phyloP scores from a whole-genome alignment of 2,888 invertebrate species.

The Erynnis tages region DNA sequence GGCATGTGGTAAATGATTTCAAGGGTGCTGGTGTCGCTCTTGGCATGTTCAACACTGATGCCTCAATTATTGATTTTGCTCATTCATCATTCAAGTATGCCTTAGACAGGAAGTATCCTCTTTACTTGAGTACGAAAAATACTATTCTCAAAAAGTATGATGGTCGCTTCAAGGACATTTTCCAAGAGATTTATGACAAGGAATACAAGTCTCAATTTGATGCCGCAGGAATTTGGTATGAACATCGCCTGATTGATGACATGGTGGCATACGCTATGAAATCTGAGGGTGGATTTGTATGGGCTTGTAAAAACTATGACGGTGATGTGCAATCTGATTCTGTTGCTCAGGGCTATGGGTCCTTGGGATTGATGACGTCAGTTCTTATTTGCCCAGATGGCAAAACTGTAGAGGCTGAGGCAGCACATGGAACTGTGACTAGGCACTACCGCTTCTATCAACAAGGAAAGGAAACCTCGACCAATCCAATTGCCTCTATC shows the following conservation, averaged over 20 bases:
- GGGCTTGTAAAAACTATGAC: conserved; percentile 99
- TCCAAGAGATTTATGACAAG: conserved; percentile 95
- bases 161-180: conserved; percentile 98
- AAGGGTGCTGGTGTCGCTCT: conserved; percentile 95
- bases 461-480: conserved; percentile 98
- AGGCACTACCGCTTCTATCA: conserved; percentile 94
- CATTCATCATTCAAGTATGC: conserved; percentile 97
- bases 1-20: conserved; percentile 91
- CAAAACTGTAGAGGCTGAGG: conserved; percentile 98
- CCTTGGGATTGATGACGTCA: conserved; percentile 98
- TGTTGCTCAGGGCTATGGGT: conserved; percentile 98
- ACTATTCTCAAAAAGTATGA: conserved; percentile 98
- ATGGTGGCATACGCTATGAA: conserved; percentile 99
- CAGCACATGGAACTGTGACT: conserved; percentile 98
- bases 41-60: conserved; percentile 98
- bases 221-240: conserved; percentile 96
- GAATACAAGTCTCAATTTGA: conserved; percentile 94
- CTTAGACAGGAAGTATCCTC: conserved; percentile 90
- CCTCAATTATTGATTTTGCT: conserved; percentile 96
- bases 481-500: conserved; percentile 99
- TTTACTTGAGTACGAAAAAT: conserved; percentile 98
- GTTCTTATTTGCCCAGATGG: conserved; percentile 98
- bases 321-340: conserved; percentile 99
- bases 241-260: conserved; percentile 98
- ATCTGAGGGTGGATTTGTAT: conserved; percentile 98